Evolutionary conservation across 2,888 invertebrate genomes (phyloP).

Genomic region (Dioctria linearis): DNA sequence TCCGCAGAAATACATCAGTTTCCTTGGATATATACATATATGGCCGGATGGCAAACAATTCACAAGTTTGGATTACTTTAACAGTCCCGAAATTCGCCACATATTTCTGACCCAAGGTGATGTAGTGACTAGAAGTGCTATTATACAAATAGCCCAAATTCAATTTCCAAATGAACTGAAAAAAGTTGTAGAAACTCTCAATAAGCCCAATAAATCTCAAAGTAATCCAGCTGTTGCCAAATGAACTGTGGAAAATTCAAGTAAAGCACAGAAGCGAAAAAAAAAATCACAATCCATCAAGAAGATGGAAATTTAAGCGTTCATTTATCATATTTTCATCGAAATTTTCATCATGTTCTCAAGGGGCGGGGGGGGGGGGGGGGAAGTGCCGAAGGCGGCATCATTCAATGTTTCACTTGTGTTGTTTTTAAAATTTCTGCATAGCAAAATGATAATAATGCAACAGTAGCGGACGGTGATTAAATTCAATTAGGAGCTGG

Average conservation of each 20-base stretch:
- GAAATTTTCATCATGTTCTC: slow-evolving; percentile 9
- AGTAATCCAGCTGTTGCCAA: slow-evolving; percentile 31
- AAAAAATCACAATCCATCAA: slow-evolving; percentile 42
- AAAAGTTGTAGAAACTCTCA: background rate
- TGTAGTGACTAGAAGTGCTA: background rate
- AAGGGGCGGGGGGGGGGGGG: background rate
- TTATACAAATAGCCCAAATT: background rate
- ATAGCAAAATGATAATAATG: background rate
- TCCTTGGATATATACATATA: no score
- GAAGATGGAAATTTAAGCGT: slow-evolving; percentile 29
- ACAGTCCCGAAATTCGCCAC: background rate
- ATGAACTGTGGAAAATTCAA: slow-evolving; percentile 30
- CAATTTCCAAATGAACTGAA: slow-evolving; percentile 6
- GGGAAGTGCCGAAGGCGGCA: background rate
- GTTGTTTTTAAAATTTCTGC: background rate
- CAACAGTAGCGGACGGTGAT: background rate
- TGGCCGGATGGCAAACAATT: no score
- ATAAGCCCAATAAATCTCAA: slow-evolving; percentile 38
- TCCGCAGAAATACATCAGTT: no score
- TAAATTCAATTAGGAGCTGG: slow-evolving; percentile 2
- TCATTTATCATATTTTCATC: slow-evolving; percentile 43
- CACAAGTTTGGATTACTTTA: background rate
- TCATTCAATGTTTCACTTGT: background rate
- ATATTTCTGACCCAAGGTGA: background rate
- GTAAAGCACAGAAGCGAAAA: background rate